Evolutionary conservation across 2,797 vertebrate species (phyloP).

Genomic region (Urophycis tenuis): DNA sequence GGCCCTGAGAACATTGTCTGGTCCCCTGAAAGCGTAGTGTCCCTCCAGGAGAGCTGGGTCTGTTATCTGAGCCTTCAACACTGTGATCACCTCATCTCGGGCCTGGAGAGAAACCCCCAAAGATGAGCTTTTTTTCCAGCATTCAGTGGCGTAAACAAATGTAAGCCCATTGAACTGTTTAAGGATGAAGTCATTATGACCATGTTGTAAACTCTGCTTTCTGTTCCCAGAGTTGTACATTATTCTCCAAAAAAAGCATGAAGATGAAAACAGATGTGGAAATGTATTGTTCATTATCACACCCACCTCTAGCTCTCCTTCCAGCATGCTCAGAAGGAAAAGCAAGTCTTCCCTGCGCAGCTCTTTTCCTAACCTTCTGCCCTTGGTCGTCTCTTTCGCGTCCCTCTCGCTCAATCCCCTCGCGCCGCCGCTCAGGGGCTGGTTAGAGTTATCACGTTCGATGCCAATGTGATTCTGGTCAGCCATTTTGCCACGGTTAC

Average conservation of each 20-base stretch:
- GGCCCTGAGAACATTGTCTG: constrained; percentile 78
- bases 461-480: constrained; percentile 6
- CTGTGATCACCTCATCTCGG: constrained; percentile 87
- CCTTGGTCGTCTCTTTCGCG: constrained; percentile 23
- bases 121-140: constrained; percentile 13
- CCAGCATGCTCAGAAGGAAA: constrained; percentile 86
- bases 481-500: constrained; percentile 9
- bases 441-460: constrained; percentile 3
- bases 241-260: not conserved
- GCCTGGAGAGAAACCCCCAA: constrained; percentile 68
- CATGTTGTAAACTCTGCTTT: not conserved
- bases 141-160: not conserved
- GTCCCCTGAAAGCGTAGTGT: constrained; percentile 82
- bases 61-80: constrained; percentile 86
- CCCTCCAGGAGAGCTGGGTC: constrained; percentile 81
- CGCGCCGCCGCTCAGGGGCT: not conserved
- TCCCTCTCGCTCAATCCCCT: constrained; percentile 20
- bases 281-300: not conserved
- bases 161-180: not conserved
- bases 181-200: not conserved
- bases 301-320: constrained; percentile 87
- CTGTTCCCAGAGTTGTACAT: not conserved
- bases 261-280: not conserved
- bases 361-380: constrained; percentile 59
- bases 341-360: constrained; percentile 84